Percentiles rank a stretch among this genome's conserved stretches.
Conservation (phyloP, 2,797 vertebrate species). For the Argya squamiceps region DNA sequence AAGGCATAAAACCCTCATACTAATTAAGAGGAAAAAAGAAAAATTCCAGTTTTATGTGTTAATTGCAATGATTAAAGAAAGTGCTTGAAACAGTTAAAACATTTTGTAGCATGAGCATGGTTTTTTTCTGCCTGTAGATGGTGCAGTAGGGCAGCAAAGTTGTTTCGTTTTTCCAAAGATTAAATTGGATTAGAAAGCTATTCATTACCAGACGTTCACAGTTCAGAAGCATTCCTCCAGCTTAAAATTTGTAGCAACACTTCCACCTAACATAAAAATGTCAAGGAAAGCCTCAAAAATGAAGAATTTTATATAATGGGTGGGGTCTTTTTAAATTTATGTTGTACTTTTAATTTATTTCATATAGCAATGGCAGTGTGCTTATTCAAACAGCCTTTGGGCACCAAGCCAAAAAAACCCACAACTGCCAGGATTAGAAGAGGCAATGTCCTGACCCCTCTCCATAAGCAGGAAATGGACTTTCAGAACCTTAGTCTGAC, state of each 20-base stretch:
- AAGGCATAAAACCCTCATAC: background rate
- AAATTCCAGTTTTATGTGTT: background rate
- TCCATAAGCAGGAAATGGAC: background rate
- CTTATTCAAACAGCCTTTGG: background rate
- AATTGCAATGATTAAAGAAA: background rate
- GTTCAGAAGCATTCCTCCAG: background rate
- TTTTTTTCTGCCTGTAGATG: slow-evolving; percentile 21
- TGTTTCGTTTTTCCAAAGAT: background rate
- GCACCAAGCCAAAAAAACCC: background rate
- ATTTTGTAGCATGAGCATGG: background rate
- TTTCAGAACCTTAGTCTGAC: background rate
- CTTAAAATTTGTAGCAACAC: background rate
- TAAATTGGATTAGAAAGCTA: background rate
- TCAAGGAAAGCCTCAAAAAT: background rate
- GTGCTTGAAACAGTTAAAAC: background rate
- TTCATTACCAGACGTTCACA: slow-evolving; percentile 8
- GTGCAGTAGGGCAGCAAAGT: slow-evolving; percentile 44
- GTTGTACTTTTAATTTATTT: background rate
- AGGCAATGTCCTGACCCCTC: background rate
- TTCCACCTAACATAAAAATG: background rate
- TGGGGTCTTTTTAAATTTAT: background rate
- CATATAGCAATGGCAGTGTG: background rate
- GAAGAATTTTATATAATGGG: background rate
- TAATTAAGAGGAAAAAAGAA: background rate
- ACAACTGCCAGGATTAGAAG: background rate